These are phyloP conservation scores for Lanistes nyassanus DNA, from an alignment of 1,140 invertebrate genomes.

Conservation along the genomic window DNA sequence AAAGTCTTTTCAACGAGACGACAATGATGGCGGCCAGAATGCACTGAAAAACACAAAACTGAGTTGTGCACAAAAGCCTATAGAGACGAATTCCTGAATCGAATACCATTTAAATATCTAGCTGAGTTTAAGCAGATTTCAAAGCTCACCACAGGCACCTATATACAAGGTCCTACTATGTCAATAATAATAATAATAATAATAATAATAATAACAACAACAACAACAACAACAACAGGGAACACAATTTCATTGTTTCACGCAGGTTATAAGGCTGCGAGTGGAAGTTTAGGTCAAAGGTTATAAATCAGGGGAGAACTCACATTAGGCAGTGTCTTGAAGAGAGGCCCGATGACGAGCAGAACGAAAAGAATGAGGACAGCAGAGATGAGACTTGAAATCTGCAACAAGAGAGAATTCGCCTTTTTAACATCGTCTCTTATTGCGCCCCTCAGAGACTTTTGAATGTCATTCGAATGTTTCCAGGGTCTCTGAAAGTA, in stretches of 20 bases:
- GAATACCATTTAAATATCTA: too few species aligned
- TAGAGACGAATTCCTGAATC: too few species aligned
- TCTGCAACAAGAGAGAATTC: constrained; percentile 46
- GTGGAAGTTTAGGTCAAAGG: background rate
- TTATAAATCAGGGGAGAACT: constrained; percentile 30
- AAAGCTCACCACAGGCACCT: too few species aligned
- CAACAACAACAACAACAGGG: background rate
- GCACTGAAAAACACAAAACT: constrained; percentile 70
- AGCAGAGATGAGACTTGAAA: constrained; percentile 69
- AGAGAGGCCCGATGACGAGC: constrained; percentile 67
- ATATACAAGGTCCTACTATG: too few species aligned
- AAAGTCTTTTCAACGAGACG: constrained; percentile 90
- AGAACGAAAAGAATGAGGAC: constrained; percentile 69
- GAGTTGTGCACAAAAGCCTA: background rate
- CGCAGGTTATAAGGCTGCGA: too few species aligned
- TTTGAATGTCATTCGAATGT: too few species aligned
- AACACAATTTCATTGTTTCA: background rate
- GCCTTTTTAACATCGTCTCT: background rate
- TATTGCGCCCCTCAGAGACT: too few species aligned
- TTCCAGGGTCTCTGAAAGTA: too few species aligned
- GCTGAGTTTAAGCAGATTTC: too few species aligned
- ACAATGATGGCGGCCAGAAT: constrained; percentile 91
- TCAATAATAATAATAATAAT: too few species aligned
- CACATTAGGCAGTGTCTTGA: constrained; percentile 66
- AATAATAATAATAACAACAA: too few species aligned